A percentile compares a stretch with the other conserved stretches of the same genome.
phyloP scores from a whole-genome alignment of 2,113 vertebrate species.

The Antigone vipio region DNA sequence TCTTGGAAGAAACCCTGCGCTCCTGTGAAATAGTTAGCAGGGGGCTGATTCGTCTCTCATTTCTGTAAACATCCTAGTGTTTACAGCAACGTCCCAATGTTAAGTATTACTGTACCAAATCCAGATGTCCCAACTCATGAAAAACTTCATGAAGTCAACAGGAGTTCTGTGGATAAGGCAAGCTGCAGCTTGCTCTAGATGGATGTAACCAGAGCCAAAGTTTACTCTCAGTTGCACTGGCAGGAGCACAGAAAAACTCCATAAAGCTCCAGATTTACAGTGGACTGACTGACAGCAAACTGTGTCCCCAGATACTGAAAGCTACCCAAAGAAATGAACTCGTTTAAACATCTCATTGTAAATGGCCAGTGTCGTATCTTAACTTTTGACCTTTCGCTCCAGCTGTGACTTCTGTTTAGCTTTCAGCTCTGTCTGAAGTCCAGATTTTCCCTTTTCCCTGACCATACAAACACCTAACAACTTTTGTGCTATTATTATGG shows the following conservation, averaged over 20 bases:
- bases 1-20: conserved; percentile 47
- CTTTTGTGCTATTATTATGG: not conserved
- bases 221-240: not conserved
- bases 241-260: not conserved
- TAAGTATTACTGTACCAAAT: conserved; percentile 13
- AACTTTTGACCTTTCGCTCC: not conserved
- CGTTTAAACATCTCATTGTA: not conserved
- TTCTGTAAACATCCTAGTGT: conserved; percentile 42
- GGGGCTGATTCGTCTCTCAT: not conserved
- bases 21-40: not conserved
- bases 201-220: conserved; percentile 13
- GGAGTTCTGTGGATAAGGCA: conserved; percentile 8
- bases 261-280: conserved; percentile 1
- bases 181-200: not conserved
- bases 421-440: not conserved
- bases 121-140: conserved; percentile 16
- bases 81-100: conserved; percentile 24
- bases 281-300: conserved; percentile 14
- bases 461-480: not conserved
- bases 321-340: not conserved
- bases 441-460: not conserved
- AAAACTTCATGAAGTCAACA: conserved; percentile 6
- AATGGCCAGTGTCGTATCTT: not conserved
- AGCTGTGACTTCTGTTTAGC: not conserved
- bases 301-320: not conserved